Evolutionary conservation across 2,888 invertebrate species (phyloP).

Genomic region (Caradrina clavipalpis): DNA sequence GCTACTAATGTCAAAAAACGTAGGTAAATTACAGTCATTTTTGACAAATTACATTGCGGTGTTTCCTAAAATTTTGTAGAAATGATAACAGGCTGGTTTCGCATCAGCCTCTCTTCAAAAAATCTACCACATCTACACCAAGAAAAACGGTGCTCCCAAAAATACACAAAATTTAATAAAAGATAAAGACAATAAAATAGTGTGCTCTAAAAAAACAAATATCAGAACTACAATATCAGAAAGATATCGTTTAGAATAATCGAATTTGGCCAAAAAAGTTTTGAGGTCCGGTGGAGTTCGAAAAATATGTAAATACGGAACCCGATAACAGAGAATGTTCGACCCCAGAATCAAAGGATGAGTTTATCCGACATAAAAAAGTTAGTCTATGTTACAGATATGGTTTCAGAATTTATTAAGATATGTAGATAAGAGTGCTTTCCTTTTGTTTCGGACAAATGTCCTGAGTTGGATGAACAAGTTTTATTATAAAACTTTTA

Average conservation of each 20-base stretch:
- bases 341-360: constrained; percentile 67
- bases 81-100: constrained; percentile 16
- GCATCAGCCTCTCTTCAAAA: constrained; percentile 42
- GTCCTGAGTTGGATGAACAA: constrained; percentile 36
- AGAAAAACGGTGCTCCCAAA: constrained; percentile 46
- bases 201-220: constrained; percentile 74
- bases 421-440: constrained; percentile 48
- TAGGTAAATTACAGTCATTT: too few relatives aligned
- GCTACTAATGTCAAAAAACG: too few relatives aligned
- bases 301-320: constrained; percentile 77
- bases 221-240: constrained; percentile 74
- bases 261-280: constrained; percentile 76
- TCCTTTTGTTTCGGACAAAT: constrained; percentile 51
- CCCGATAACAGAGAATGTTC: constrained; percentile 71
- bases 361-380: constrained; percentile 59
- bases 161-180: constrained; percentile 71
- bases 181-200: constrained; percentile 76
- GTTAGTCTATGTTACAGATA: constrained; percentile 56
- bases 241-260: constrained; percentile 78
- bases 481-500: constrained; percentile 58
- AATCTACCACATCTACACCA: constrained; percentile 63
- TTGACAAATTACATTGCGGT: too few relatives aligned
- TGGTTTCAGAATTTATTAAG: constrained; percentile 53
- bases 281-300: constrained; percentile 57
- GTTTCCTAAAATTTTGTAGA: too few relatives aligned